Base-by-base conservation (phyloP, 2,888 invertebrate genomes). In the Scrobipalpa costella region DNA sequence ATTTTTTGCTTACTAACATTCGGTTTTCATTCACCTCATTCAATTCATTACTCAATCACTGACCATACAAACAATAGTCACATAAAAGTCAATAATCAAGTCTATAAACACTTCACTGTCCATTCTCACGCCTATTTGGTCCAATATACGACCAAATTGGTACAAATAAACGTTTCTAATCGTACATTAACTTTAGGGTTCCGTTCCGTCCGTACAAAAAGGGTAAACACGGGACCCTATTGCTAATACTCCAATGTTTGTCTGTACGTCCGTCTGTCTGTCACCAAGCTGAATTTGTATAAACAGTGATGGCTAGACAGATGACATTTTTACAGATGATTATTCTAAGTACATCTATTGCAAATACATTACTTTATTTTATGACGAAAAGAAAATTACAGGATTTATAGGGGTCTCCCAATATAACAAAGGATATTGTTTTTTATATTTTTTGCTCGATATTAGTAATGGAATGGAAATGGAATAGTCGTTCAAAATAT, bases 131-230 rank as follows among this genome's bases (percentile, higher is more conserved):
- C 33, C 64, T 50, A 64, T 62, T 58, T 49, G 57, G 50, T 15
- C 50, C 36, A 61, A 66, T 58, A 58, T 19, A 65, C 38, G 62
- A 40, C 57, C 63, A 50, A 65, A 77, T 73, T 73, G 71, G 59
- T 67, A 63, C 68, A 73, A 73, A 71, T 77, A 73, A 75, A 75
- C n/a, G 44, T 19, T 71, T 71, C 68, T 73, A 66, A 68, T 73
- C 68, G 66, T 70, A 71, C 78, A 75, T 77, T 81, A n/a, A n/a
- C 7, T 7, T 36, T 9, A n/a, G 15, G 7, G 44, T n/a, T 15
- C 15, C 44, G 7, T 3, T 44, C 15, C n/a, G 44, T n/a, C 13
- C 13, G n/a, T 13, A 9, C 34, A 34, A 7, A 40, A n/a, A 44
- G 15, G 15, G 15, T 15, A 15, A 44, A 15, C 3, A 3, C 27